Evolutionary conservation across 2,113 vertebrate species (phyloP).

Genomic region (Gila orcuttii): DNA sequence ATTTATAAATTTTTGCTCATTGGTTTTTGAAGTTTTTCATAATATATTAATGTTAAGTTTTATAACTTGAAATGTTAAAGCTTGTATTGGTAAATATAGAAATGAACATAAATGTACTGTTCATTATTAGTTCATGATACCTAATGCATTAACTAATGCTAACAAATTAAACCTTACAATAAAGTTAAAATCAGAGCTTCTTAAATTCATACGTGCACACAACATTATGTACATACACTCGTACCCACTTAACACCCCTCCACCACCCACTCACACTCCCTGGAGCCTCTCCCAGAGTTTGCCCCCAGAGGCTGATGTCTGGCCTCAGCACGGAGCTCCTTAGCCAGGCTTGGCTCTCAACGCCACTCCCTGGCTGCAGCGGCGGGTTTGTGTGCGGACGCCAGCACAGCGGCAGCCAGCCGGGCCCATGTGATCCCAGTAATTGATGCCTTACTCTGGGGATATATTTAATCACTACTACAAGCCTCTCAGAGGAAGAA

Average conservation of each 20-base stretch:
- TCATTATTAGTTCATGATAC: neutral
- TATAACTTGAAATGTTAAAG: neutral
- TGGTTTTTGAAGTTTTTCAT: neutral
- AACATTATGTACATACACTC: neutral
- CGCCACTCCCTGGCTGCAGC: conserved; percentile 40
- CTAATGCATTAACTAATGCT: neutral
- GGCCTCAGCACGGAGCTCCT: conserved; percentile 46
- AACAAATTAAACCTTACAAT: neutral
- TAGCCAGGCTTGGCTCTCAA: conserved; percentile 56
- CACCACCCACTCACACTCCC: conserved; percentile 12
- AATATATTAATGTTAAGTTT: neutral
- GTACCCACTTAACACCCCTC: conserved; percentile 14
- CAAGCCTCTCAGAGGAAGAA: conserved; percentile 75
- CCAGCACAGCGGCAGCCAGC: conserved; percentile 70
- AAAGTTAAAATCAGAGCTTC: conserved; percentile 6
- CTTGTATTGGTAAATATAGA: neutral
- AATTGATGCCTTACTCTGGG: conserved; percentile 79
- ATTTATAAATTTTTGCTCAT: neutral
- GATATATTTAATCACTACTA: conserved; percentile 82
- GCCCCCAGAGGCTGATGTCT: conserved; percentile 46
- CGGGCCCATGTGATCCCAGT: conserved; percentile 62
- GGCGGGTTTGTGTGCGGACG: conserved; percentile 56
- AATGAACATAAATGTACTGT: neutral
- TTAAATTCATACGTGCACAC: neutral
- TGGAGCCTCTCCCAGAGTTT: conserved; percentile 49